These are phyloP conservation scores for Macrosoma leucophasiata DNA, from an alignment of 2,888 invertebrate species.

Conservation along the genomic window DNA sequence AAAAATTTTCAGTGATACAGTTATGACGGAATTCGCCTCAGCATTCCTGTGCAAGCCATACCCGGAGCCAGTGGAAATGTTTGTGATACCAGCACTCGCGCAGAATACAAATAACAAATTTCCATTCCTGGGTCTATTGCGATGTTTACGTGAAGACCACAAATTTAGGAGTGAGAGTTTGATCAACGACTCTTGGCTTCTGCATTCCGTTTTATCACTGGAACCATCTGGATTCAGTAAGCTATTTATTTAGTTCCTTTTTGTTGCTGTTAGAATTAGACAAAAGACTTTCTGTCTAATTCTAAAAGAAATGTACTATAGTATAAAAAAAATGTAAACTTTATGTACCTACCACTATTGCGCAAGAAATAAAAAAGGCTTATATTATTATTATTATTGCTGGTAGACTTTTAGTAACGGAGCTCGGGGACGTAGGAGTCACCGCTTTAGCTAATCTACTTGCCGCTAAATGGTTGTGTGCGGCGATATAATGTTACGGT, in stretches of 20 bases:
- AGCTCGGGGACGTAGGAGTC: too few relatives aligned
- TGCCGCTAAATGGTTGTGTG: too few relatives aligned
- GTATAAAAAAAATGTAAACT: too few relatives aligned
- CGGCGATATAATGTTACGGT: too few relatives aligned
- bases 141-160: conserved; percentile 50
- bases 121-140: conserved; percentile 69
- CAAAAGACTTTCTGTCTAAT: too few relatives aligned
- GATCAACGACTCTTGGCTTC: conserved; percentile 77
- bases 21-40: conserved; percentile 76
- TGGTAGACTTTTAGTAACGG: too few relatives aligned
- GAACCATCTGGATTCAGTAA: conserved; percentile 81
- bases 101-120: conserved; percentile 52
- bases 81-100: conserved; percentile 81
- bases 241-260: conserved; percentile 28
- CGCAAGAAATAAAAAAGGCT: too few relatives aligned
- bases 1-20: conserved; percentile 44
- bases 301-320: too few relatives aligned
- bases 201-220: conserved; percentile 80
- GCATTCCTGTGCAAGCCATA: conserved; percentile 81
- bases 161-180: conserved; percentile 64
- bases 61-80: conserved; percentile 80
- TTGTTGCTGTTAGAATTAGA: too few relatives aligned
- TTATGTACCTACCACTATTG: too few relatives aligned
- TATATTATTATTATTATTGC: too few relatives aligned
- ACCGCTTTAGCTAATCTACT: too few relatives aligned